Evolutionary conservation across 23 tunicate genomes (phyloP).

Genomic region (Styela plicata): DNA sequence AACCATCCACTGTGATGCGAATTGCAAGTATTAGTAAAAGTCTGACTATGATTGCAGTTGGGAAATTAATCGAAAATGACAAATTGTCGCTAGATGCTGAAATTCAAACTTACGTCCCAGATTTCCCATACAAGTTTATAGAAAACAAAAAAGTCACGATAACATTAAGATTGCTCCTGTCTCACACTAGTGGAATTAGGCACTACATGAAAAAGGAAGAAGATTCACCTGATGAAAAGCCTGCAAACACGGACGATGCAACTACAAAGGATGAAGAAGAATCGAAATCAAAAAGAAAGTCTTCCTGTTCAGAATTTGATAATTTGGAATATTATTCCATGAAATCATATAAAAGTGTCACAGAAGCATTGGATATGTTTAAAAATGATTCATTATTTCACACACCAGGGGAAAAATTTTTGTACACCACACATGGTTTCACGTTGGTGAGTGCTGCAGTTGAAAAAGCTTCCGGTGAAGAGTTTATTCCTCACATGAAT

Average conservation of each 20-base stretch:
- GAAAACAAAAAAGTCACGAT: slow-evolving; percentile 35
- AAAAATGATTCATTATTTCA: slow-evolving; percentile 64
- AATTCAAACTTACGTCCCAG: slow-evolving; percentile 61
- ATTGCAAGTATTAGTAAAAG: slow-evolving; percentile 87
- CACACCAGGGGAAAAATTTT: slow-evolving; percentile 46
- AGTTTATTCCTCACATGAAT: slow-evolving; percentile 61
- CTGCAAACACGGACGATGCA: background rate
- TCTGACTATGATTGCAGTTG: slow-evolving; percentile 51
- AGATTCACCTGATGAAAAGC: background rate
- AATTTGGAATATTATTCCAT: slow-evolving; percentile 22
- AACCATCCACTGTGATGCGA: slow-evolving; percentile 53
- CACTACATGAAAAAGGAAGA: slow-evolving; percentile 44
- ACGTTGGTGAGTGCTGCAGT: slow-evolving; percentile 77
- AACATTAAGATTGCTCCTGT: slow-evolving; percentile 37
- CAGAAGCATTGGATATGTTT: slow-evolving; percentile 55
- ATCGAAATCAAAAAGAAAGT: background rate
- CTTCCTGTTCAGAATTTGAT: background rate
- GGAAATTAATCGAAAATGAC: slow-evolving; percentile 50
- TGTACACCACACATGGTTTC: slow-evolving; percentile 78
- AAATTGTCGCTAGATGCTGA: slow-evolving; percentile 46
- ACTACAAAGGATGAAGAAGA: background rate
- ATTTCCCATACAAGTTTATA: slow-evolving; percentile 52
- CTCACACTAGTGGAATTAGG: slow-evolving; percentile 57
- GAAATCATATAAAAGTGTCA: slow-evolving; percentile 48
- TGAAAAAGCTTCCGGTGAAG: slow-evolving; percentile 64